Evolutionary conservation across 2,113 vertebrate species (phyloP).

Genomic region (Pterocles gutturalis): DNA sequence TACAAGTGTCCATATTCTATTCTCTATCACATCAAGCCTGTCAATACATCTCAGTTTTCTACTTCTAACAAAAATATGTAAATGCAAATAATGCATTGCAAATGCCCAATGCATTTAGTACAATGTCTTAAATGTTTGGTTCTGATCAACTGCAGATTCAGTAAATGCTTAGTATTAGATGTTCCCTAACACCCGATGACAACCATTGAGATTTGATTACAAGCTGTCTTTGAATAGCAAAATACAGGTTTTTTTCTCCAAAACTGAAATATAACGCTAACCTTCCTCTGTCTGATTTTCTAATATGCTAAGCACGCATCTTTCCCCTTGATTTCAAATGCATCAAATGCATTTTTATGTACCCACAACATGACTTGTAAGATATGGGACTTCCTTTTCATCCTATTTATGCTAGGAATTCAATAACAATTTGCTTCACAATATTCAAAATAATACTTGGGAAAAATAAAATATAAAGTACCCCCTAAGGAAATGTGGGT

Average conservation of each 20-base stretch:
- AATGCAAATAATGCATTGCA: conserved; percentile 30
- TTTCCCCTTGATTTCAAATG: background rate
- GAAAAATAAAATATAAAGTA: background rate
- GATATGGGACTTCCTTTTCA: background rate
- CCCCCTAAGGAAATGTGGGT: background rate
- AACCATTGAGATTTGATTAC: background rate
- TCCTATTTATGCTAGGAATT: background rate
- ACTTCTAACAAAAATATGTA: conserved; percentile 46
- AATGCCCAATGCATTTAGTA: conserved; percentile 19
- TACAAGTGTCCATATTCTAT: background rate
- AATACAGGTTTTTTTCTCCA: background rate
- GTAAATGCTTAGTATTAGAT: conserved; percentile 38
- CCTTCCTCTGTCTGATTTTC: background rate
- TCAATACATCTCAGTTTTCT: conserved; percentile 27
- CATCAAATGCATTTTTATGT: background rate
- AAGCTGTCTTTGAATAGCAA: background rate
- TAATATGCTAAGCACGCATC: background rate
- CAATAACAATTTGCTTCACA: background rate
- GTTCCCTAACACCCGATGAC: background rate
- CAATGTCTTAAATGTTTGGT: conserved; percentile 24
- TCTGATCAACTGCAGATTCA: conserved; percentile 1
- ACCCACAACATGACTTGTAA: background rate
- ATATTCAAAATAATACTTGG: background rate
- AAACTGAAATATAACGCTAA: background rate
- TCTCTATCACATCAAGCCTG: background rate